Evolutionary conservation across 2,113 vertebrate species (phyloP), one percentile per base, ranked within the genome.

Genomic region (Dunckerocampus dactyliophorus): DNA sequence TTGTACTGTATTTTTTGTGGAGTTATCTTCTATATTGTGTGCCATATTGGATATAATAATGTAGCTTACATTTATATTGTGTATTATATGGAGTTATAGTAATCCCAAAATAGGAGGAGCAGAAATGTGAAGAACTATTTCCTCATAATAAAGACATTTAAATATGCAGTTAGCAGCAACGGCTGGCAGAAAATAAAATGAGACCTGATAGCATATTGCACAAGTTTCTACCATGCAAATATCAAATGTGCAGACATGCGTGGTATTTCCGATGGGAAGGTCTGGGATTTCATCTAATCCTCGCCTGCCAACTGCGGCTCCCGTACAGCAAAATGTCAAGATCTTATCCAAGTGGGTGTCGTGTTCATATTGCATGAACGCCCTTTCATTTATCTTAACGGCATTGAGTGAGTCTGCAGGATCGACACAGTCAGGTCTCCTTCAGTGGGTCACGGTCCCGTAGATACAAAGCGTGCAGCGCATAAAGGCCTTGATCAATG

Each of bases 101-200:
- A 43, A 43, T 43, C 12, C 39, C 39, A 43, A 12, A 12, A 43
- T 3, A n/a, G 19, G 37, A 42, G 57, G 51, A 39, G 66, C 20
- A 56, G 58, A 45, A 49, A 20, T 34, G 19, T 54, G 37, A 60
- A 43, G 12, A 14, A 43, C 34, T 67, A 46, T 71, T 77, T 77
- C 65, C 75, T 71, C 61, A 71, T 61, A 76, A 66, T 24, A 55
- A 77, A 83, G 24, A 83, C 55, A 46, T 48, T 52, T 7, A 56
- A 6, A 49, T 24, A 24, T 31, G 17, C 24, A 28, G 2, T 43
- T 42, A 16, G 39, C 13, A 10, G 42, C 10, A 22, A 24, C 15
- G 11, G 57, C 57, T 13, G 28, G 53, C 57, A 52, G 51, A 62
- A 21, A 37, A 59, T 43, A 43, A 56, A 69, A 72, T n/a, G 4